phyloP scores from a whole-genome alignment of 1,140 invertebrate genomes.

The Drosophila suzukii region DNA sequence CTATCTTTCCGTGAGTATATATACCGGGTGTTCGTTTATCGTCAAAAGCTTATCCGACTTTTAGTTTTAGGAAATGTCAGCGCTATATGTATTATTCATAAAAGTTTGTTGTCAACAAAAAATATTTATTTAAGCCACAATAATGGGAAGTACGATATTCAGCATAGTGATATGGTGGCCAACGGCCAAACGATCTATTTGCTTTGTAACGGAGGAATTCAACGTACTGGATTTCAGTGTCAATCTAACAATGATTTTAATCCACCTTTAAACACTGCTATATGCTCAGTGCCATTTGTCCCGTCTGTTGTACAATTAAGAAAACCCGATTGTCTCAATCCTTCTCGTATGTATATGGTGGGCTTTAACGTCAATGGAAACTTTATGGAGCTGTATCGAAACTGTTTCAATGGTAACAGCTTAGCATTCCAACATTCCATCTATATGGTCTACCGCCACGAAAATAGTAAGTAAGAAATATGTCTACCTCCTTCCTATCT shows the following conservation, averaged over 20 bases:
- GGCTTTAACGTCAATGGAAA: constrained; percentile 6
- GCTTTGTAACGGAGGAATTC: background rate
- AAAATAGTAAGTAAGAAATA: constrained; percentile 14
- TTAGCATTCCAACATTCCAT: constrained; percentile 28
- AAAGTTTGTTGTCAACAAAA: background rate
- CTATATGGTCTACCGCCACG: constrained; percentile 17
- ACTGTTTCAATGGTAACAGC: constrained; percentile 16
- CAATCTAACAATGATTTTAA: background rate
- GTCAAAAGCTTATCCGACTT: background rate
- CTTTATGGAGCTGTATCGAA: constrained; percentile 48
- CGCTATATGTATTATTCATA: background rate
- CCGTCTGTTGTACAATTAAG: background rate
- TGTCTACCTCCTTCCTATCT: too few relatives aligned
- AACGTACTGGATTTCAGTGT: too few relatives aligned
- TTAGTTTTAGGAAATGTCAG: background rate
- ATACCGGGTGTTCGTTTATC: background rate
- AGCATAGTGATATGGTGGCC: constrained; percentile 5
- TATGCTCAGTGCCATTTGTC: background rate
- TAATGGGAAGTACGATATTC: background rate
- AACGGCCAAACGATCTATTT: background rate
- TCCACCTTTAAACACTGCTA: background rate
- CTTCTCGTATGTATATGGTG: constrained; percentile 9
- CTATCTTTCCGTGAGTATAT: background rate
- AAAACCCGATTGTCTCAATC: constrained; percentile 1
- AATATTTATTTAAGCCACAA: background rate